These are phyloP conservation scores for Drosophila gaucha DNA, from an alignment of 2,888 invertebrate genomes.

Conservation along the genomic window DNA sequence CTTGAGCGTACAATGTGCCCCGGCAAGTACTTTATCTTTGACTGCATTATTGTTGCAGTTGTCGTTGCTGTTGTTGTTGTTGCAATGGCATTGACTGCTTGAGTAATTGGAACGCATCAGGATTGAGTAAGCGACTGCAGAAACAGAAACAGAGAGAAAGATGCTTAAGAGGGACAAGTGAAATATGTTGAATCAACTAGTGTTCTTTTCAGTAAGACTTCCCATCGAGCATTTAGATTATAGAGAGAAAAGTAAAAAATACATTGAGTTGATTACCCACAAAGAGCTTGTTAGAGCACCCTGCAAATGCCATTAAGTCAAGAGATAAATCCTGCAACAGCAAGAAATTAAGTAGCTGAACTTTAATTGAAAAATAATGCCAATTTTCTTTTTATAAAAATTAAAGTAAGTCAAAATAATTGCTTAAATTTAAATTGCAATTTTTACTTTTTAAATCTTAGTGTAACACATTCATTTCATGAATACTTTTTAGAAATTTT, in stretches of 20 bases:
- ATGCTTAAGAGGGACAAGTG: background rate
- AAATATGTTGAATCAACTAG: conserved; percentile 19
- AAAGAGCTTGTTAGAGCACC: conserved; percentile 11
- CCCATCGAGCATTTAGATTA: conserved; percentile 16
- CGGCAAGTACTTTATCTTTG: conserved; percentile 12
- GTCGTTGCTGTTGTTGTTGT: background rate
- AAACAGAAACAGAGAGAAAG: conserved; percentile 1
- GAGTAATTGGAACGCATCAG: conserved; percentile 68
- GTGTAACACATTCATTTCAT: too few species aligned
- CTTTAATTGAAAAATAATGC: background rate
- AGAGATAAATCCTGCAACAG: background rate
- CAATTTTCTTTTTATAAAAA: too few species aligned
- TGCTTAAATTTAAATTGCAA: too few species aligned
- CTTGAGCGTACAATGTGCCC: conserved; percentile 62
- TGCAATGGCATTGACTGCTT: conserved; percentile 69
- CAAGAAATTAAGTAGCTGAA: background rate
- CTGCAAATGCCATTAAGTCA: conserved; percentile 1
- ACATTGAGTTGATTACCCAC: conserved; percentile 13
- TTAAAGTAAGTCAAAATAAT: too few species aligned
- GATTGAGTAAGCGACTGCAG: conserved; percentile 21
- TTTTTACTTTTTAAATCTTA: too few species aligned
- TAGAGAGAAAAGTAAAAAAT: conserved; percentile 5
- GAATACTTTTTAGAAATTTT: too few species aligned
- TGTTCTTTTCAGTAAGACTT: conserved; percentile 10
- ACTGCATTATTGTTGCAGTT: conserved; percentile 20